These are phyloP conservation scores for Datnioides undecimradiatus DNA, from an alignment of 2,113 vertebrate species.

Conservation along the genomic window DNA sequence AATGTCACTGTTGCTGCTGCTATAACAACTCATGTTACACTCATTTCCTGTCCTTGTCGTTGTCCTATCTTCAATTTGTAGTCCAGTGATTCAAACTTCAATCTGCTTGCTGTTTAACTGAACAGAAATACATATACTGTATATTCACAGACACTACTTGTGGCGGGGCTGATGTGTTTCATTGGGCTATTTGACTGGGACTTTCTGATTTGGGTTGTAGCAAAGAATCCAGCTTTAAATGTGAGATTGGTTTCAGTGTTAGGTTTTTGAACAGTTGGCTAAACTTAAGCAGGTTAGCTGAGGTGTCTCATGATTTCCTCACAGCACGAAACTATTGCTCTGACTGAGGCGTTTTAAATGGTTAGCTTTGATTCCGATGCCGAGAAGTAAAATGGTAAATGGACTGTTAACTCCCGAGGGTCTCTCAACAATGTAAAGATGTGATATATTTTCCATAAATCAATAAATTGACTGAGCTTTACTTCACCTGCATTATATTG, in stretches of 20 bases:
- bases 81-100: conserved; percentile 72
- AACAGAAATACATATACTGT: conserved; percentile 65
- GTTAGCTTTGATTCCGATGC: conserved; percentile 44
- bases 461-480: conserved; percentile 83
- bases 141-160: conserved; percentile 64
- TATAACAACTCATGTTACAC: conserved; percentile 63
- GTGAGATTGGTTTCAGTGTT: conserved; percentile 31
- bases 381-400: conserved; percentile 52
- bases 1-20: conserved; percentile 78
- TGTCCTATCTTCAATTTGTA: conserved; percentile 74
- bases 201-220: conserved; percentile 42
- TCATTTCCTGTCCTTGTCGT: conserved; percentile 71
- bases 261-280: conserved; percentile 30
- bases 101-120: conserved; percentile 77
- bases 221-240: conserved; percentile 43
- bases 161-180: conserved; percentile 31
- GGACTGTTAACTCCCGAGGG: conserved; percentile 73
- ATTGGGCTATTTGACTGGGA: conserved; percentile 36
- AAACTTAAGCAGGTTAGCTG: conserved; percentile 30
- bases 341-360: conserved; percentile 46
- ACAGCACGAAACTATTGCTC: conserved; percentile 18
- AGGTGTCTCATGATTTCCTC: conserved; percentile 36
- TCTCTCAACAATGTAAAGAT: conserved; percentile 76
- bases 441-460: conserved; percentile 83
- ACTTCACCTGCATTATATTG: conserved; percentile 56